These are phyloP conservation scores for Galeopterus variegatus DNA, from an alignment of 2,113 vertebrate species.

Conservation along the genomic window DNA sequence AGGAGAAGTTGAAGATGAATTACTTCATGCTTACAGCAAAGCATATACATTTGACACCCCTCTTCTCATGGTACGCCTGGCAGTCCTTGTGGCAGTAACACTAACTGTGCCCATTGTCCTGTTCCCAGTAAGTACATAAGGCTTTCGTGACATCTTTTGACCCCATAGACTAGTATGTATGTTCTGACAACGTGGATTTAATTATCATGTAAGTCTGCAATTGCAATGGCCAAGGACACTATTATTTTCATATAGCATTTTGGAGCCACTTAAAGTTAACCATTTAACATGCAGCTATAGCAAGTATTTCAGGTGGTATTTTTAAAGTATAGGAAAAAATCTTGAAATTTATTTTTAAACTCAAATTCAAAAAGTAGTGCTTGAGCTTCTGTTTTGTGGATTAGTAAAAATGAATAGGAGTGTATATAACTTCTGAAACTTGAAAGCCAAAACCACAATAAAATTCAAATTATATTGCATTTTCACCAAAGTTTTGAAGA, in stretches of 20 bases:
- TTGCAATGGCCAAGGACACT: not conserved
- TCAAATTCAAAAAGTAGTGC: not conserved
- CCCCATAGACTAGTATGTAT: rapidly evolving
- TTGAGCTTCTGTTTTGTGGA: not conserved
- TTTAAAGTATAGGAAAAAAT: not conserved
- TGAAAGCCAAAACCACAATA: constrained; percentile 11
- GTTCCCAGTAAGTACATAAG: constrained; percentile 94
- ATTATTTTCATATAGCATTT: constrained; percentile 19
- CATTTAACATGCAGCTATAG: not conserved
- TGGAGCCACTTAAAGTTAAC: constrained; percentile 35
- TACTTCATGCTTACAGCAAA: constrained; percentile 97
- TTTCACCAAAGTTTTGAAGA: not conserved
- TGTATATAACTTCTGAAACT: not conserved
- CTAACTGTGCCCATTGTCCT: constrained; percentile 98
- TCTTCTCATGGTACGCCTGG: constrained; percentile 95
- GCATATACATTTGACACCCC: constrained; percentile 95
- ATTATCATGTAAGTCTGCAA: not conserved
- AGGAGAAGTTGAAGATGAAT: constrained; percentile 97
- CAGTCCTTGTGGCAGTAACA: constrained; percentile 97
- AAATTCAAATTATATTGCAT: not conserved
- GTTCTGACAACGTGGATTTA: not conserved
- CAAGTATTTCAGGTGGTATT: not conserved
- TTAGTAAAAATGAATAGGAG: constrained; percentile 7
- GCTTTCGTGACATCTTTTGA: not conserved
- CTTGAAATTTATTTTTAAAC: constrained; percentile 44